Evolutionary conservation across 1,140 invertebrate genomes (phyloP).

Genomic region (Aphelinus atriplicis): DNA sequence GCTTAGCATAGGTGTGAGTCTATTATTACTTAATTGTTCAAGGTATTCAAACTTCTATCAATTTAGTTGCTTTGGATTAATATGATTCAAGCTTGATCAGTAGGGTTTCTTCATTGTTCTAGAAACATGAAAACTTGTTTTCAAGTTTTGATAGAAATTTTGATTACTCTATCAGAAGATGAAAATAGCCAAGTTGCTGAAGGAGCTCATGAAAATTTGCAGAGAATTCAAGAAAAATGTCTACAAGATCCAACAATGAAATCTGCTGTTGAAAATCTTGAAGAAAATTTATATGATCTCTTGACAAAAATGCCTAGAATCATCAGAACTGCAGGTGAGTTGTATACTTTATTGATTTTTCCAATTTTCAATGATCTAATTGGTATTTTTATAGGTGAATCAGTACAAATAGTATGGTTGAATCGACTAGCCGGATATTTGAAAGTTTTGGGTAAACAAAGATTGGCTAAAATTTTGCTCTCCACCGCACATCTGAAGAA

Average conservation of each 20-base stretch:
- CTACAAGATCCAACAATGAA: slow-evolving; percentile 51
- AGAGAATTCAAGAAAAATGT: slow-evolving; percentile 57
- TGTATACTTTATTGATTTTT: slow-evolving; percentile 17
- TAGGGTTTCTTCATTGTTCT: slow-evolving; percentile 39
- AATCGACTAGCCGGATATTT: slow-evolving; percentile 73
- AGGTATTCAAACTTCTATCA: slow-evolving; percentile 56
- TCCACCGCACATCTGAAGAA: slow-evolving; percentile 64
- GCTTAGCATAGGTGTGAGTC: slow-evolving; percentile 62
- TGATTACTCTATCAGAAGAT: slow-evolving; percentile 71
- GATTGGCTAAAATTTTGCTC: slow-evolving; percentile 66
- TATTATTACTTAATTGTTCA: slow-evolving; percentile 68
- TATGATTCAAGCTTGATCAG: slow-evolving; percentile 37
- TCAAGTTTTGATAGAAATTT: slow-evolving; percentile 67
- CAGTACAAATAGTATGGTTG: slow-evolving; percentile 67
- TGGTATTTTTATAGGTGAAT: slow-evolving; percentile 65
- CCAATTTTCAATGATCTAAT: slow-evolving; percentile 9
- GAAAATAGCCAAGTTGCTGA: slow-evolving; percentile 62
- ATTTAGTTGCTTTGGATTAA: slow-evolving; percentile 12
- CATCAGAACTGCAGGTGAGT: slow-evolving; percentile 70
- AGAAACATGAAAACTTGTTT: slow-evolving; percentile 70
- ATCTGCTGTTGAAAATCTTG: slow-evolving; percentile 66
- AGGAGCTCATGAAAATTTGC: slow-evolving; percentile 58
- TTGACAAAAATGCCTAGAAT: slow-evolving; percentile 69
- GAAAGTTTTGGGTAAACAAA: slow-evolving; percentile 65
- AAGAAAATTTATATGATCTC: slow-evolving; percentile 69